Base-by-base conservation (phyloP, 2,797 vertebrate genomes). In the Clarias pachynema region DNA sequence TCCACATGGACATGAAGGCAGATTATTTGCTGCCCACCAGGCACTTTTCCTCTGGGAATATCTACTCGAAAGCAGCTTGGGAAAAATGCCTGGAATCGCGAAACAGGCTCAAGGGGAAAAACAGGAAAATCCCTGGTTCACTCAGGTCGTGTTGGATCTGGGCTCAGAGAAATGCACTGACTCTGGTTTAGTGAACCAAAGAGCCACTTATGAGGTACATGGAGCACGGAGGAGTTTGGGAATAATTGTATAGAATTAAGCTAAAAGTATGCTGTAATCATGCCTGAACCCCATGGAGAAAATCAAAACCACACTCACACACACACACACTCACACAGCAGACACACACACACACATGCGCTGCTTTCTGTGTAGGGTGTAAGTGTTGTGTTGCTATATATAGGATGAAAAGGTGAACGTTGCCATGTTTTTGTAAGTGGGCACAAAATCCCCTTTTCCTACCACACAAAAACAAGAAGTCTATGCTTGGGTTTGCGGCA, bases 201-300 rank as follows among this genome's bases (percentile, higher is more conserved):
- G 59, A 56, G 59, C 24, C 7, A 9, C 49, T 31, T 5, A 29
- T 24, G 22, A 72, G 60, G 63, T 49, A 56, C 34, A 22, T 70
- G 49, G 40, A 60, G 22, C 16, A 53, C 37, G 26, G 22, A 14
- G 31, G 16, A n/a, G 49, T 77, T 81, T 20, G 15, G 63, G 34
- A 34, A 78, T 34, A 84, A 86, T 80, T 86, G 60, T 86, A 86
- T 68, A 84, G 85, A 86, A 86, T 84, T 83, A 80, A 29, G 8
- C 4, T 62, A 22, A 79, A 69, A 59, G 59, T 68, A 56, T 73
- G 81, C 49, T 20, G 15, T 70, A 65, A 72, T 79, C 66, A 20
- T 22, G 18, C 29, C 66, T 65, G 40, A 29, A 18, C 56, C 56
- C 56, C 56, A 31, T 31, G 74, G 53, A 53, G 34, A 81, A 73